A percentile compares a stretch with the other conserved stretches of the same genome.
phyloP scores from a whole-genome alignment of 1,140 invertebrate species.

The Zaprionus capensis region DNA sequence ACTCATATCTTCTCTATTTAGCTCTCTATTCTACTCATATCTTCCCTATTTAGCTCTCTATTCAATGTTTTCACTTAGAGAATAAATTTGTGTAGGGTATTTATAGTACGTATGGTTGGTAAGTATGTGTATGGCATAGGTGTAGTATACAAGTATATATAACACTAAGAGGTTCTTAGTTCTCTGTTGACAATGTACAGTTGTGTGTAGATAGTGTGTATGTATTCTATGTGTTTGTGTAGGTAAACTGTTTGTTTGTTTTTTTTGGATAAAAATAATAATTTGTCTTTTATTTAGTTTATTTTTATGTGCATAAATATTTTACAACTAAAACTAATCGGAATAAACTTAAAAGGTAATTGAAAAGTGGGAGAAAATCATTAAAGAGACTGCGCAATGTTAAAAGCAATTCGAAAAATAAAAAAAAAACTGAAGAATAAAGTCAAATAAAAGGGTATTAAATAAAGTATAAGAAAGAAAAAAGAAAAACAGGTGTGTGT shows the following conservation, averaged over 20 bases:
- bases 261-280: slow-evolving; percentile 40
- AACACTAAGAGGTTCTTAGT: neutral
- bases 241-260: slow-evolving; percentile 44
- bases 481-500: neutral
- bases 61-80: no score
- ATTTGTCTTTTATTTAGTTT: slow-evolving; percentile 73
- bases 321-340: slow-evolving; percentile 75
- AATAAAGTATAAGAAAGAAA: slow-evolving; percentile 7
- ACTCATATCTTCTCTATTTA: no score
- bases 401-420: slow-evolving; percentile 33
- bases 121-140: neutral
- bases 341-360: slow-evolving; percentile 68
- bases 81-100: neutral
- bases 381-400: slow-evolving; percentile 52
- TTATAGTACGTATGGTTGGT: neutral
- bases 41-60: no score
- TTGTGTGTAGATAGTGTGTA: slow-evolving; percentile 3
- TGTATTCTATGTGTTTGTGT: slow-evolving; percentile 13
- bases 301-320: slow-evolving; percentile 79
- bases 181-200: neutral
- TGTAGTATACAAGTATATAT: neutral
- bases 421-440: slow-evolving; percentile 17
- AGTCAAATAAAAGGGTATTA: neutral
- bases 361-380: slow-evolving; percentile 29
- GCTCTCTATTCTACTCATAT: no score